phyloP scores from a whole-genome alignment of 2,888 invertebrate species.

The Coenonympha arcania region DNA sequence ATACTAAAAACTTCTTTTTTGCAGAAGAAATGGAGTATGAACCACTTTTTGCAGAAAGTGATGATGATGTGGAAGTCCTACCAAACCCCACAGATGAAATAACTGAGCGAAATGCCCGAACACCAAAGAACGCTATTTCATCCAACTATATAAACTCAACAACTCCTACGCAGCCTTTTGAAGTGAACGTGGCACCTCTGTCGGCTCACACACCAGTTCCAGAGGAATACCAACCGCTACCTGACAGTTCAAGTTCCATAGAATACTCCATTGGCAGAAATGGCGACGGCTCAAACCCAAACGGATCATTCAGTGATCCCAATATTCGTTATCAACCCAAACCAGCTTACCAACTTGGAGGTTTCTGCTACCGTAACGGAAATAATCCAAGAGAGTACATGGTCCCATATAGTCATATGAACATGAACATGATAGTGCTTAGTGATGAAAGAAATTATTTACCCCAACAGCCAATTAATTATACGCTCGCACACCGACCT shows the following conservation, averaged over 20 bases:
- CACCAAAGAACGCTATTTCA: conserved; percentile 44
- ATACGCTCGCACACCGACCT: conserved; percentile 37
- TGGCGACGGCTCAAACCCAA: conserved; percentile 39
- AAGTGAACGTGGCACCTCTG: conserved; percentile 47
- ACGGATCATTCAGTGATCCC: conserved; percentile 42
- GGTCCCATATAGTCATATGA: conserved; percentile 45
- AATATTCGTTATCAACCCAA: conserved; percentile 66
- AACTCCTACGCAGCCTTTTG: conserved; percentile 49
- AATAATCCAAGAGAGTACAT: conserved; percentile 41
- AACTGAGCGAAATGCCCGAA: conserved; percentile 36
- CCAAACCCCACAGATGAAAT: conserved; percentile 41
- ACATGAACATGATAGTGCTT: conserved; percentile 49
- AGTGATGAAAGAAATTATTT: conserved; percentile 47
- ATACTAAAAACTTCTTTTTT: too few relatives aligned
- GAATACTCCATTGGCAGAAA: conserved; percentile 46
- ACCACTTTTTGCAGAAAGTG: conserved; percentile 77
- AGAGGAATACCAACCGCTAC: conserved; percentile 66
- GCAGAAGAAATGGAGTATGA: conserved; percentile 78
- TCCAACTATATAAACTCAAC: conserved; percentile 58
- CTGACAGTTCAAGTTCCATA: conserved; percentile 61
- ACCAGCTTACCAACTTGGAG: conserved; percentile 38
- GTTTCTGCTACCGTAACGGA: conserved; percentile 51
- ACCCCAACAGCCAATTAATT: conserved; percentile 45
- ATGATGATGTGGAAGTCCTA: conserved; percentile 73
- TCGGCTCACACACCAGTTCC: conserved; percentile 63